Percentiles rank a stretch among this genome's conserved stretches.
These are phyloP conservation scores for Charadrius vociferus DNA, from an alignment of 2,113 vertebrate genomes.

Conservation along the genomic window DNA sequence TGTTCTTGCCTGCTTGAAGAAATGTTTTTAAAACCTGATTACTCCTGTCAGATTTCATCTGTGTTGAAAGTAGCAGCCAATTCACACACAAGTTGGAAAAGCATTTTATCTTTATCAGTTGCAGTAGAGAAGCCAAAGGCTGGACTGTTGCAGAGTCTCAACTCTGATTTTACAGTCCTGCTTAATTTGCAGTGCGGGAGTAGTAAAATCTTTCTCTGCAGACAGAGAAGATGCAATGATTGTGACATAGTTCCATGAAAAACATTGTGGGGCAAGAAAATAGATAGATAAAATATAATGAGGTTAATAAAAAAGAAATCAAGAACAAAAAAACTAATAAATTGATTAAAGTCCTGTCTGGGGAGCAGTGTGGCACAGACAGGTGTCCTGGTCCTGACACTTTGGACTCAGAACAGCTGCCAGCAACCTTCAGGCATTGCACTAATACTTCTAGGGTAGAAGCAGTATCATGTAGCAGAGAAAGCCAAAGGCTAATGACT, in stretches of 20 bases:
- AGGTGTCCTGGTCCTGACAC: not conserved
- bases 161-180: not conserved
- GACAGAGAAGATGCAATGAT: not conserved
- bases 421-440: not conserved
- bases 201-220: not conserved
- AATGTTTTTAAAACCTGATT: conserved; percentile 26
- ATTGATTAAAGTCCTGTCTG: not conserved
- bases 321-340: not conserved
- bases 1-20: not conserved
- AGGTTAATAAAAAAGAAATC: not conserved
- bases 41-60: conserved; percentile 22
- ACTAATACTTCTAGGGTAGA: not conserved
- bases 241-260: not conserved
- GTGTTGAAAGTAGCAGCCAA: not conserved
- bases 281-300: not conserved
- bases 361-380: not conserved
- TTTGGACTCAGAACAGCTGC: not conserved
- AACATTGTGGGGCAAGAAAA: not conserved
- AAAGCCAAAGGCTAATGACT: not conserved
- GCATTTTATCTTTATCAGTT: not conserved
- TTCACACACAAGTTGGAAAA: not conserved
- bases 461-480: not conserved
- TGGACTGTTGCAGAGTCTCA: not conserved
- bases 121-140: not conserved
- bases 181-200: not conserved